Base-by-base conservation (phyloP, 1,140 invertebrate species). In the Arctopsyche grandis region DNA sequence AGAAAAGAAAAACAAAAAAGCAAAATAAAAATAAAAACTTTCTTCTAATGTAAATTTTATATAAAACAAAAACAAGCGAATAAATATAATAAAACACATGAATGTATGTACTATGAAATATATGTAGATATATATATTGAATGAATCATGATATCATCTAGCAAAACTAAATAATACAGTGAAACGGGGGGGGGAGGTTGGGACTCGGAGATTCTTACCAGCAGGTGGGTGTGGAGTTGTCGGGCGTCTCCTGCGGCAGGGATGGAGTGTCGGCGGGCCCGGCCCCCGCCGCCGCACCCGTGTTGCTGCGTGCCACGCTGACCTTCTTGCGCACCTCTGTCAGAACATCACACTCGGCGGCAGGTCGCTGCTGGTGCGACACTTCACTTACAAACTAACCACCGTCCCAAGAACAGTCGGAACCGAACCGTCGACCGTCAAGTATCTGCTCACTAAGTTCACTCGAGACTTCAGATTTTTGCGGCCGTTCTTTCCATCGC, bases 201-300 rank as follows among this genome's bases (percentile, higher is more conserved):
- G n/a, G n/a, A n/a, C n/a, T n/a, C n/a, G 48, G 16, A 5, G 48
- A 52, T 3, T 12, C 71, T 74, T 19, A 76, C 74, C 74, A 76
- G 21, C 74, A 76, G 14, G 74, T 48, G 56, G 74, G 74, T 26
- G 56, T 43, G 24, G 74, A 63, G 58, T 76, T 76, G 52, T 76
- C 74, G 29, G 56, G 74, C 26, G 74, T 76, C 74, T 76, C 74
- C 74, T 76, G 74, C 74, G 74, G 74, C 74, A 76, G 74, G 58
- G 56, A 63, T 56, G 74, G 74, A 63, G 74, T 76, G 74, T 76
- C 74, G 74, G 74, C 74, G 74, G 74, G 74, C 74, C 74, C 74
- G 74, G 74, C 74, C 74, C 74, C 74, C 74, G 74, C 74, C 74
- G 74, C 74, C 74, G 74, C 74, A 52, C 74, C 74, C 56, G 56